Conservation (phyloP, 2,888 invertebrate species). For the Reticulitermes lucifugus region DNA sequence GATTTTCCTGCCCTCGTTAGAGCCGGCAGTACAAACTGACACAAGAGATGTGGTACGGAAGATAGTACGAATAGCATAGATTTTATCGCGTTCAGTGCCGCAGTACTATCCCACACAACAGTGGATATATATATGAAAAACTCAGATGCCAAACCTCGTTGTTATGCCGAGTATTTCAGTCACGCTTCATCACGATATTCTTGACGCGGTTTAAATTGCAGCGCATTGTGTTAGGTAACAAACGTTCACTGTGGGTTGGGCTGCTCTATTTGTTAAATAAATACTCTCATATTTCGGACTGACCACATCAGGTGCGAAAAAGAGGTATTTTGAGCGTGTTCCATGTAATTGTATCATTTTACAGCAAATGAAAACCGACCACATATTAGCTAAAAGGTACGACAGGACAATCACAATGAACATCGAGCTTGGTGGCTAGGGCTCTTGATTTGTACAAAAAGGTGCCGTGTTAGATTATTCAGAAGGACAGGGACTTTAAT, state of each 20-base stretch:
- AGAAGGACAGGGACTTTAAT: too few relatives aligned
- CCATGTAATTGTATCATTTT: neutral
- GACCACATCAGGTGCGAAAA: neutral
- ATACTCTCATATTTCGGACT: neutral
- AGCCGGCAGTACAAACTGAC: neutral
- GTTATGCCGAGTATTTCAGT: slow-evolving; percentile 16
- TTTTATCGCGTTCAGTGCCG: neutral
- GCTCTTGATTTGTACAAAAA: too few relatives aligned
- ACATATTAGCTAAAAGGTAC: too few relatives aligned
- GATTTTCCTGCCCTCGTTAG: neutral
- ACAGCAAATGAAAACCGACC: too few relatives aligned
- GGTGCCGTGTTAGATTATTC: too few relatives aligned
- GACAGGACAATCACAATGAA: too few relatives aligned
- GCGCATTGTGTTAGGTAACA: neutral
- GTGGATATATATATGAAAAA: slow-evolving; percentile 6
- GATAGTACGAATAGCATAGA: neutral
- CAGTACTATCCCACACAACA: neutral
- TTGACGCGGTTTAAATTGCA: neutral
- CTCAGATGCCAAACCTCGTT: slow-evolving; percentile 14
- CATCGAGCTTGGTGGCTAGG: too few relatives aligned
- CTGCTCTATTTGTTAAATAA: neutral
- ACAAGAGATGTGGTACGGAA: neutral
- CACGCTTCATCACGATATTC: neutral
- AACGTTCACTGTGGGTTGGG: neutral
- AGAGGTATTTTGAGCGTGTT: neutral